Evolutionary conservation across 2,888 invertebrate species (phyloP).

Genomic region (Meloe dianella): DNA sequence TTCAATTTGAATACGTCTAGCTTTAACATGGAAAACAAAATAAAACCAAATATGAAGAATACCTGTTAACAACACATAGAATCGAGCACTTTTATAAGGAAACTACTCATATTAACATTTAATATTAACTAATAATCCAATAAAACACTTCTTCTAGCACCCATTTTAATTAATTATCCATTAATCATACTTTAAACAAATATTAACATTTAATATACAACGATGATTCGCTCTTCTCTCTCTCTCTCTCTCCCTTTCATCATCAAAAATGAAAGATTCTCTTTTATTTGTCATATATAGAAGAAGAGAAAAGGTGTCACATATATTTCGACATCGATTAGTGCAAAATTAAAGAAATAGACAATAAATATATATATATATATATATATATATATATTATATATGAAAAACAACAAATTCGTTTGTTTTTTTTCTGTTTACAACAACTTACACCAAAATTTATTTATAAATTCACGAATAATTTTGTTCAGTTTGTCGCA

Average conservation of each 20-base stretch:
- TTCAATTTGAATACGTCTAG: background rate
- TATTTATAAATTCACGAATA: constrained; percentile 53
- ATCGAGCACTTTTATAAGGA: constrained; percentile 27
- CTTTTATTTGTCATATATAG: constrained; percentile 18
- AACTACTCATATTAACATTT: constrained; percentile 31
- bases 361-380: constrained; percentile 36
- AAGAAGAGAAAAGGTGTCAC: constrained; percentile 41
- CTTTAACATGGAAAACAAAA: constrained; percentile 13
- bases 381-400: no score
- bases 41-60: constrained; percentile 22
- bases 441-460: constrained; percentile 54
- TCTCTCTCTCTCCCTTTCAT: constrained; percentile 8
- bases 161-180: constrained; percentile 14
- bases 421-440: constrained; percentile 26
- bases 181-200: constrained; percentile 6
- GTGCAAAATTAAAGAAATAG: constrained; percentile 50
- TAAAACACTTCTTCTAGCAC: constrained; percentile 31
- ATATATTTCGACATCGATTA: constrained; percentile 50
- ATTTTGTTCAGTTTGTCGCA: constrained; percentile 50
- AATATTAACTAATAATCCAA: constrained; percentile 27
- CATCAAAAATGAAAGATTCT: background rate
- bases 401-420: constrained; percentile 19
- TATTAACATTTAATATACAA: constrained; percentile 5
- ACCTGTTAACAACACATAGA: constrained; percentile 31
- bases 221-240: background rate